Evolutionary conservation across 2,113 vertebrate genomes (phyloP).

Genomic region (Pao palembangensis): DNA sequence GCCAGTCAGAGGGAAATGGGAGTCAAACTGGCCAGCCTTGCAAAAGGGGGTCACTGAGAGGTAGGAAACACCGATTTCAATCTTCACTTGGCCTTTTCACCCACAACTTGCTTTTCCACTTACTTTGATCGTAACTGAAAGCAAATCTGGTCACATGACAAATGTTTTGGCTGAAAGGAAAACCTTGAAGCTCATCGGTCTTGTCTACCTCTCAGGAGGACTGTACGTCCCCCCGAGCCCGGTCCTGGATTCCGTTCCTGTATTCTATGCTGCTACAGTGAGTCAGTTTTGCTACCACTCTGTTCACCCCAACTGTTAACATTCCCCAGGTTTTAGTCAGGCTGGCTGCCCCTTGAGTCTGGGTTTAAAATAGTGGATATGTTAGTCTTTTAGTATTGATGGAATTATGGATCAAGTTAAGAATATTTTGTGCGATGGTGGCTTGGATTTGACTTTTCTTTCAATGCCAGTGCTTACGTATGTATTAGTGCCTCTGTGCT

Average conservation of each 20-base stretch:
- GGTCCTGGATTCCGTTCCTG: constrained; percentile 77
- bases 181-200: constrained; percentile 65
- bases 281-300: constrained; percentile 4
- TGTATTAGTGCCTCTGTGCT: background rate
- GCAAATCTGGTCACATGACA: background rate
- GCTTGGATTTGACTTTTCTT: background rate
- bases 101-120: background rate
- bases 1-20: constrained; percentile 66
- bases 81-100: background rate
- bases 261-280: constrained; percentile 81
- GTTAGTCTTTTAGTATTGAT: too few relatives aligned
- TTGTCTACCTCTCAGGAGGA: constrained; percentile 76
- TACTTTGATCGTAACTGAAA: background rate
- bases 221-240: constrained; percentile 75
- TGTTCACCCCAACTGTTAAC: background rate
- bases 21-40: constrained; percentile 78
- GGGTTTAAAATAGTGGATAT: too few relatives aligned
- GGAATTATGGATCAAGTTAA: too few relatives aligned
- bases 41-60: constrained; percentile 81
- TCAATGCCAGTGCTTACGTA: background rate
- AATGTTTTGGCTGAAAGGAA: background rate
- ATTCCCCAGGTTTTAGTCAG: too few relatives aligned
- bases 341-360: too few relatives aligned
- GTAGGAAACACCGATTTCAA: constrained; percentile 79
- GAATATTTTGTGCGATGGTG: background rate